phyloP scores from a whole-genome alignment of 1,140 invertebrate genomes.

The Ditylenchus dipsaci region DNA sequence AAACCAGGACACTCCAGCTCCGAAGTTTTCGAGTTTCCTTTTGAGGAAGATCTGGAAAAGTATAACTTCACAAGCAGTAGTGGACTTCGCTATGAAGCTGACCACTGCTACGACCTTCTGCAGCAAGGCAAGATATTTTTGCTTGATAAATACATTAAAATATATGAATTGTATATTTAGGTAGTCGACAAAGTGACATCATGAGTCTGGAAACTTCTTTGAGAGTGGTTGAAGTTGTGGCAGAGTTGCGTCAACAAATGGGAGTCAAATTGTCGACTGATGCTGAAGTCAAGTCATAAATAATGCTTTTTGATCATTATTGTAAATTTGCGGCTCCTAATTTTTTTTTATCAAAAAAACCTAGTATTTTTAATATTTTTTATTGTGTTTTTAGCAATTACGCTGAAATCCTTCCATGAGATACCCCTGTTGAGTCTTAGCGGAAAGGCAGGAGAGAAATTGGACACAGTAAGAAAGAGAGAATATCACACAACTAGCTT shows the following conservation, averaged over 20 bases:
- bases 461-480: too few species aligned
- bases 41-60: conserved; percentile 18
- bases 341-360: too few species aligned
- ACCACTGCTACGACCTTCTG: conserved; percentile 70
- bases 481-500: too few species aligned
- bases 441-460: too few species aligned
- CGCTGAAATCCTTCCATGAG: too few species aligned
- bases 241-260: conserved; percentile 4
- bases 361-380: too few species aligned
- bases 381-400: too few species aligned
- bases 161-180: too few species aligned
- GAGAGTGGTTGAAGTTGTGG: conserved; percentile 4
- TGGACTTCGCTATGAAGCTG: conserved; percentile 71
- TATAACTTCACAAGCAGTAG: conserved; percentile 68
- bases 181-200: neutral
- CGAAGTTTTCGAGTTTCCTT: conserved; percentile 20
- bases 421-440: too few species aligned
- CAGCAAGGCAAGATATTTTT: conserved; percentile 63
- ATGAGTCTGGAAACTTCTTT: conserved; percentile 10
- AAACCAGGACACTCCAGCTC: conserved; percentile 9
- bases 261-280: conserved; percentile 1
- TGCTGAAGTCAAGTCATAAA: too few species aligned
- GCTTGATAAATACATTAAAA: neutral
- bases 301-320: too few species aligned
- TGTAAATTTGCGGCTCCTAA: too few species aligned